Evolutionary conservation across 2,797 vertebrate genomes (phyloP).

Genomic region (Spheniscus humboldti): DNA sequence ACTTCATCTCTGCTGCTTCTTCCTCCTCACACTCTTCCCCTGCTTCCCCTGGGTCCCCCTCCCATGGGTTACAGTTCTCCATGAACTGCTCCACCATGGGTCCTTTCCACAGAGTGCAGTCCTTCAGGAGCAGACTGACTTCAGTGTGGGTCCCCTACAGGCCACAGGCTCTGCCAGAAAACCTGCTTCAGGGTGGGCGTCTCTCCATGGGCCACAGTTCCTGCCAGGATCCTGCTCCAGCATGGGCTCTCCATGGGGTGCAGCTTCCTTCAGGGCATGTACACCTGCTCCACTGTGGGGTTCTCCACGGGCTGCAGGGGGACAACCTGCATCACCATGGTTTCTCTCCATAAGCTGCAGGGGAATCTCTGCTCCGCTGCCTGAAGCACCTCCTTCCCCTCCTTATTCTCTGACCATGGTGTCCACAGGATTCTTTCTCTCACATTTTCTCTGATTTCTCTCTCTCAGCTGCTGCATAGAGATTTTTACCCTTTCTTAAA

Average conservation of each 20-base stretch:
- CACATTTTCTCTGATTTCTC: not conserved
- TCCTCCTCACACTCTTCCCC: not conserved
- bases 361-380: accelerated
- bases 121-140: not conserved
- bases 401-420: not conserved
- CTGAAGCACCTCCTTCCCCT: not conserved
- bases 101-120: not conserved
- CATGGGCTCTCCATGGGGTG: not conserved
- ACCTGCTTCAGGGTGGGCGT: not conserved
- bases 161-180: not conserved
- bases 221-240: not conserved
- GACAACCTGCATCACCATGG: accelerated
- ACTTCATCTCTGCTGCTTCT: accelerated
- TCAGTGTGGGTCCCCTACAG: too few species aligned
- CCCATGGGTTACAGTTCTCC: not conserved
- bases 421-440: not conserved
- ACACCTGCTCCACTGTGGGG: too few species aligned
- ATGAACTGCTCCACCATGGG: not conserved
- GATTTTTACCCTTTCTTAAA: not conserved
- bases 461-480: not conserved
- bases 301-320: not conserved
- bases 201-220: too few species aligned
- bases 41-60: not conserved
- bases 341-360: not conserved
- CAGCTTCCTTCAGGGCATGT: not conserved